Evolutionary conservation across 2,888 invertebrate genomes (phyloP).

Genomic region (Elgonia sp.): DNA sequence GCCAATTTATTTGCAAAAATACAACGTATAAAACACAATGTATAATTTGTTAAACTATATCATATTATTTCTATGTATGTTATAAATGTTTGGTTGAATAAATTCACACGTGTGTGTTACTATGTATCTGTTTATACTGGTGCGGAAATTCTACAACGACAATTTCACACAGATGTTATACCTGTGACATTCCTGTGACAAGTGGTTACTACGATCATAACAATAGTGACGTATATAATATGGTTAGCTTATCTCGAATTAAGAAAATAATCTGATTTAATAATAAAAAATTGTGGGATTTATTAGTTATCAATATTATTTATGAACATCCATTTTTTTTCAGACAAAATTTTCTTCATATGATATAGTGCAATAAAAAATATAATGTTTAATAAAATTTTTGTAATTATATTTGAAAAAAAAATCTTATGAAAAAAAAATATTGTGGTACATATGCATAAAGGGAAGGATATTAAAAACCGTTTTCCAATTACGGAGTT

Average conservation of each 20-base stretch:
- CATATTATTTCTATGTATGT: background rate
- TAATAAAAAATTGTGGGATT: no score
- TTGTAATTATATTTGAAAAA: background rate
- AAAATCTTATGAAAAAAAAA: background rate
- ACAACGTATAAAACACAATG: no score
- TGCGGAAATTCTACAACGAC: constrained; percentile 52
- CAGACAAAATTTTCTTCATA: no score
- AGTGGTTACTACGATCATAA: constrained; percentile 55
- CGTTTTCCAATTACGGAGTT: constrained; percentile 21
- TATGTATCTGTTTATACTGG: constrained; percentile 17
- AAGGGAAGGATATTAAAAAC: background rate
- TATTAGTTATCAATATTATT: no score
- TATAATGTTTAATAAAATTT: background rate
- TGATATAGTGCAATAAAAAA: background rate
- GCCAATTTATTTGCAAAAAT: no score
- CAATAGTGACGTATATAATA: constrained; percentile 16
- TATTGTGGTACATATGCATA: background rate
- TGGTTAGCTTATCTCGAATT: background rate
- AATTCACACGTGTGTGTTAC: constrained; percentile 22
- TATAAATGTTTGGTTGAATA: constrained; percentile 26
- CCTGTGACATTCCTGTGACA: constrained; percentile 54
- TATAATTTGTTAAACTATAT: no score
- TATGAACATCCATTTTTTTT: no score
- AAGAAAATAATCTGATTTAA: background rate
- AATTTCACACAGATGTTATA: constrained; percentile 56